A percentile compares a stretch with the other conserved stretches of the same genome.
phyloP scores from a whole-genome alignment of 2,888 invertebrate species.

The Sycophila texana region DNA sequence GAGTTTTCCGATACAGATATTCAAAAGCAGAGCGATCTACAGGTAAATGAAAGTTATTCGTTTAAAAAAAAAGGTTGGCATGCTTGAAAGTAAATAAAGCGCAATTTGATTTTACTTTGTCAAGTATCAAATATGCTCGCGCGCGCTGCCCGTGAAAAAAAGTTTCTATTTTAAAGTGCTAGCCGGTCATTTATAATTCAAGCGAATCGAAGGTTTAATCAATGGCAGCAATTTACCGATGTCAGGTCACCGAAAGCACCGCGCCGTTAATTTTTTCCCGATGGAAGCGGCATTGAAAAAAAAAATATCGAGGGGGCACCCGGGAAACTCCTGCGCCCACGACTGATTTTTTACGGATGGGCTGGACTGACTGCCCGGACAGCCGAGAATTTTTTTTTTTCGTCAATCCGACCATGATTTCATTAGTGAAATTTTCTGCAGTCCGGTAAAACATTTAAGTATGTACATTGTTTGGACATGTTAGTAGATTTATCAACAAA shows the following conservation, averaged over 20 bases:
- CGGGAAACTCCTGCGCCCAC: conserved; percentile 11
- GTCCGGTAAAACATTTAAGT: conserved; percentile 5
- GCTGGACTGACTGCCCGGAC: conserved; percentile 4
- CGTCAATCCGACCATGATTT: conserved; percentile 39
- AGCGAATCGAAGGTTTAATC: conserved; percentile 54
- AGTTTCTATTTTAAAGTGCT: conserved; percentile 46
- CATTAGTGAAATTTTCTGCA: conserved; percentile 30
- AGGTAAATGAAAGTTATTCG: background rate
- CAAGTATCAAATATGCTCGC: conserved; percentile 24
- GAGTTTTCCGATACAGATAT: too few species aligned
- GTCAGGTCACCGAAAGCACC: conserved; percentile 44
- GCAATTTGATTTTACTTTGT: conserved; percentile 52
- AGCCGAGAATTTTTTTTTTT: conserved; percentile 28
- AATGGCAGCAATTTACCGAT: conserved; percentile 55
- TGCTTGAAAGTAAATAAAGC: conserved; percentile 40
- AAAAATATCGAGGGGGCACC: conserved; percentile 31
- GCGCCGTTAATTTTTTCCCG: conserved; percentile 50
- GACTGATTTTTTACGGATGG: conserved; percentile 48
- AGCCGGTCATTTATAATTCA: conserved; percentile 53
- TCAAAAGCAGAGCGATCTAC: too few species aligned
- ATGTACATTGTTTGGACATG: background rate
- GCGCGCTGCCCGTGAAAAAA: conserved; percentile 13
- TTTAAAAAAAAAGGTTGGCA: conserved; percentile 19
- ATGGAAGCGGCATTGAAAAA: conserved; percentile 41
- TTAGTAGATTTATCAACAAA: background rate